These are phyloP conservation scores for Aricia artaxerxes DNA, from an alignment of 2,888 invertebrate genomes.

Conservation along the genomic window DNA sequence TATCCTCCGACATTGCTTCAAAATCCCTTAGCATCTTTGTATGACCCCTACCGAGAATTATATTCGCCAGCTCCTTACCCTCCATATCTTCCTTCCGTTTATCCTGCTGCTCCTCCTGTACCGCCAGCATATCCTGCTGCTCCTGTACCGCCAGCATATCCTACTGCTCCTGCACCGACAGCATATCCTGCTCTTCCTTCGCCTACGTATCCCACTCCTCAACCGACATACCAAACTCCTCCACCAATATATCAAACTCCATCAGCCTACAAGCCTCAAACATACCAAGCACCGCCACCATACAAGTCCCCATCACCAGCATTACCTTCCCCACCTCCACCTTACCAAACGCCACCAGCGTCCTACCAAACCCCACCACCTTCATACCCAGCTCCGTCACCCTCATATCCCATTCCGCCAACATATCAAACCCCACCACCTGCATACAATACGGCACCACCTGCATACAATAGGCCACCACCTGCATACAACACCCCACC, in stretches of 20 bases:
- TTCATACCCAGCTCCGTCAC: conserved; percentile 37
- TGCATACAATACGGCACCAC: not conserved
- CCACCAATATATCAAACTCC: conserved; percentile 35
- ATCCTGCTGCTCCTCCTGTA: conserved; percentile 34
- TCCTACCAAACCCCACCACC: conserved; percentile 34
- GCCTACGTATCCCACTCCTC: not conserved
- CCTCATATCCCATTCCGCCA: not conserved
- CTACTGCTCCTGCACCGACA: conserved; percentile 36
- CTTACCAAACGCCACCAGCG: conserved; percentile 33
- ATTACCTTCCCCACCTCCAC: conserved; percentile 2
- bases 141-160: conserved; percentile 40
- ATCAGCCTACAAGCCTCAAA: conserved; percentile 33
- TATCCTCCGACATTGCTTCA: not conserved
- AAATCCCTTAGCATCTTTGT: not conserved
- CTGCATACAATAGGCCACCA: not conserved
- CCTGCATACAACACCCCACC: conserved; percentile 16
- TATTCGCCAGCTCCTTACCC: conserved; percentile 33
- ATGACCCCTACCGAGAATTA: conserved; percentile 28
- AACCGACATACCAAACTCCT: conserved; percentile 34
- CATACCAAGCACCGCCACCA: conserved; percentile 23
- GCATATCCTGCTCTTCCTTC: not conserved
- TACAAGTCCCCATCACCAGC: not conserved
- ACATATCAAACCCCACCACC: not conserved
- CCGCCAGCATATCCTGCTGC: conserved; percentile 34
- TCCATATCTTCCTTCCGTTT: conserved; percentile 3